Evolutionary conservation across 2,888 invertebrate genomes (phyloP).

Genomic region (Drosophila testacea): DNA sequence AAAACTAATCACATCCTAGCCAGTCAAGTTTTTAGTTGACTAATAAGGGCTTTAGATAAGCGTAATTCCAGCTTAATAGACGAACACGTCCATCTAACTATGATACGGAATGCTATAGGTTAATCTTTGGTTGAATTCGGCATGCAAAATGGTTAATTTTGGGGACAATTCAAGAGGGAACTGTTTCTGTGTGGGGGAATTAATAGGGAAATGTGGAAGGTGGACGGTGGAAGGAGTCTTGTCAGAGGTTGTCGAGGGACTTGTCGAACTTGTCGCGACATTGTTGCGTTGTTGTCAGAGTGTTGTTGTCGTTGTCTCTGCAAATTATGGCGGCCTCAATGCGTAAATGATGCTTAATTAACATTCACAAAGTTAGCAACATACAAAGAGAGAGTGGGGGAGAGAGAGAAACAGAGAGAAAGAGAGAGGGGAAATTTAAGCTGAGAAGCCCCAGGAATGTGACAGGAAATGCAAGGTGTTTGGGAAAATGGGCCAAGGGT

Average conservation of each 20-base stretch:
- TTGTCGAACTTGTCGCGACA: constrained; percentile 77
- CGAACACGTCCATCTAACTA: neutral
- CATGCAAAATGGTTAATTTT: constrained; percentile 50
- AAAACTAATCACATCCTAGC: neutral
- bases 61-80: constrained; percentile 14
- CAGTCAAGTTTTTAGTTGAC: neutral
- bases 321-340: constrained; percentile 78
- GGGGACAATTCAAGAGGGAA: constrained; percentile 15
- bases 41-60: neutral
- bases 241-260: constrained; percentile 49
- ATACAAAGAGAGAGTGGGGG: neutral
- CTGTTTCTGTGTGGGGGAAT: neutral
- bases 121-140: constrained; percentile 36
- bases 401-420: neutral
- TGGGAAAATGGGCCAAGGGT: neutral
- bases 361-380: constrained; percentile 65
- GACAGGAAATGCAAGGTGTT: neutral
- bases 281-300: constrained; percentile 53
- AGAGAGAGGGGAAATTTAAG: neutral
- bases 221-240: constrained; percentile 10
- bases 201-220: neutral
- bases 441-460: constrained; percentile 32
- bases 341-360: constrained; percentile 79
- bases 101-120: constrained; percentile 18
- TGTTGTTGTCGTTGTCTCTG: constrained; percentile 54